Evolutionary conservation across 2,113 vertebrate genomes (phyloP), one percentile per base, ranked within the genome.

Genomic region (Procavia capensis): DNA sequence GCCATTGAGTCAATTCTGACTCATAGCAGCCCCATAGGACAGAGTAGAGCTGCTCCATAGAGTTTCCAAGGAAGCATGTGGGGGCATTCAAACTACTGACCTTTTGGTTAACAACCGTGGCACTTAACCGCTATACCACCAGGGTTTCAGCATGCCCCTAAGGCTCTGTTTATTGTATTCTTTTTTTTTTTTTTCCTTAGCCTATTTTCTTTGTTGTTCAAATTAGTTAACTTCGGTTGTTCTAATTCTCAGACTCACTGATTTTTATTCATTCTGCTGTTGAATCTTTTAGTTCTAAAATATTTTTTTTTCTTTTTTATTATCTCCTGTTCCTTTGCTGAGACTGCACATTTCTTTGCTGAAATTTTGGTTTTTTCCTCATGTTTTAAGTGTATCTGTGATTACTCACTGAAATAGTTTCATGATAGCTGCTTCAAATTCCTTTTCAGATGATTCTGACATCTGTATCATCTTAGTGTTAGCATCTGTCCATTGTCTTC

Each of bases 241-340:
- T 64, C 45, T 64, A 6, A 6, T 75, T 54, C 13, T 76, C 57
- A 87, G 25, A 13, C 79, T 93, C 45, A 78, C 79, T 43, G 24
- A 43, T 45, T 45, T 25, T 74, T 74, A 9, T 45, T 9, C 39
- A 45, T 43, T 76, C 31, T 70, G 27, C 72, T 47, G 2, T 66
- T 89, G 8, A 78, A 57, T 59, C 63, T 54, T 85, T 94, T 61
- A 81, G 4, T 88, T 88, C 24, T 88, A 82, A 72, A 93, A 39
- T 64, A 54, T 79, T 81, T 47, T 47, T 92, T 59, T 85, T 68
- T 10, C 94, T 90, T 66, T 2, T n/a, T 34, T 50, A 54, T 2
- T 54, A 54, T 78, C 39, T 79, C 78, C 3, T 61, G 0, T 80
- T 88, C 74, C 72, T 78, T 93, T 78, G 47, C 64, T 88, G 59